phyloP scores from a whole-genome alignment of 2,797 vertebrate genomes.

The Fringilla coelebs region DNA sequence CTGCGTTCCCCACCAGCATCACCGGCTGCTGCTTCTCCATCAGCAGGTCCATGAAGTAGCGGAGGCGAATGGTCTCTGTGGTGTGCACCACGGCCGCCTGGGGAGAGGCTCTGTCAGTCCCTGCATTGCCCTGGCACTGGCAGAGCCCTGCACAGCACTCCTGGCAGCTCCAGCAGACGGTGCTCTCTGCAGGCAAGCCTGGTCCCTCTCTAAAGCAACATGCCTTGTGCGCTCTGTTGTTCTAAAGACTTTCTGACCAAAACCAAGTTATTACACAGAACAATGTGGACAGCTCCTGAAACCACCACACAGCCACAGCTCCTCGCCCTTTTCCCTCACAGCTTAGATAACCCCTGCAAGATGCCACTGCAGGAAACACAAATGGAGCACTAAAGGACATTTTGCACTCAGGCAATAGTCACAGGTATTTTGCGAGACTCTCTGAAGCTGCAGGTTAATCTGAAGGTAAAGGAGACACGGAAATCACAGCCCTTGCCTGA shows the following conservation, averaged over 20 bases:
- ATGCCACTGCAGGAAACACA: background rate
- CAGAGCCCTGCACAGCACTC: rapidly evolving
- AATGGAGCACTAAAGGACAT: background rate
- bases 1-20: slow-evolving; percentile 79
- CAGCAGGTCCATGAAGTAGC: slow-evolving; percentile 78
- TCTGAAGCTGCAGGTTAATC: background rate
- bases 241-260: background rate
- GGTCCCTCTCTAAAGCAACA: background rate
- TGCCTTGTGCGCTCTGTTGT: background rate
- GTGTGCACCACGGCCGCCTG: slow-evolving; percentile 80
- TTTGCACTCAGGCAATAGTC: background rate
- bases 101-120: background rate
- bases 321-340: background rate
- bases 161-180: background rate
- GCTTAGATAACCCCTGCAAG: background rate
- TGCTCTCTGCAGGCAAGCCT: background rate
- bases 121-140: background rate
- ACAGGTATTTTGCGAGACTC: background rate
- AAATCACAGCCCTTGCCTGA: background rate
- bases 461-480: background rate
- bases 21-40: slow-evolving; percentile 69
- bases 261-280: background rate
- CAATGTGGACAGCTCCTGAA: background rate
- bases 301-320: rapidly evolving
- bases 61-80: slow-evolving; percentile 70